These are phyloP conservation scores for Dendrocincla tyrannina DNA, from an alignment of 2,797 vertebrate genomes.

Conservation along the genomic window DNA sequence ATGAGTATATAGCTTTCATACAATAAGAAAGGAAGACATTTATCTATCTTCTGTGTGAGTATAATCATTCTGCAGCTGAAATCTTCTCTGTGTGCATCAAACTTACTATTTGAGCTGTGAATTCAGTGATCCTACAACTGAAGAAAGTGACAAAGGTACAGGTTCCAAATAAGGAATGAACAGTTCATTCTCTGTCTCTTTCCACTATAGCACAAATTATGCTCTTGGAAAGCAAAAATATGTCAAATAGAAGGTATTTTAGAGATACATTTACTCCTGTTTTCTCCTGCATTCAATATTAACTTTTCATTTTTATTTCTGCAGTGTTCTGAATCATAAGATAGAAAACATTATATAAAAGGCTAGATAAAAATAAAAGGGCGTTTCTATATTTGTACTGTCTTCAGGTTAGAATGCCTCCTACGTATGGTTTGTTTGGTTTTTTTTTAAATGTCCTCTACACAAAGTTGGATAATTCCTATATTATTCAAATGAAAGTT, in stretches of 20 bases:
- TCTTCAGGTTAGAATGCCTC: not conserved
- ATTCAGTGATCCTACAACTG: not conserved
- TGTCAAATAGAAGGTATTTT: not conserved
- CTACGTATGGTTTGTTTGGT: not conserved
- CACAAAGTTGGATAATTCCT: not conserved
- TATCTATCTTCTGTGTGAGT: not conserved
- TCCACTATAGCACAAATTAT: not conserved
- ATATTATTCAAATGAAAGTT: not conserved
- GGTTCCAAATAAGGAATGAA: not conserved
- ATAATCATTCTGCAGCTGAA: not conserved
- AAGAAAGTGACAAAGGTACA: not conserved
- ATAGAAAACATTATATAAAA: not conserved
- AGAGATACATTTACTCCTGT: not conserved
- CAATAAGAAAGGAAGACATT: not conserved
- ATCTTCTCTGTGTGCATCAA: not conserved
- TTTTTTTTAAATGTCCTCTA: not conserved
- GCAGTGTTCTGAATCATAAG: not conserved
- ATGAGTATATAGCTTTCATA: not conserved
- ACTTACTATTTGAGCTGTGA: not conserved
- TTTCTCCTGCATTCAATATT: not conserved
- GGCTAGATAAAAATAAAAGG: not conserved
- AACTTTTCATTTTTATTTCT: not conserved
- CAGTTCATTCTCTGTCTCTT: not conserved
- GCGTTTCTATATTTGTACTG: rapidly evolving
- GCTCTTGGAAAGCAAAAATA: not conserved